A percentile compares a stretch with the other conserved stretches of the same genome.
Evolutionary conservation across 2,888 invertebrate species (phyloP).

Genomic region (Harpalus rufipes): DNA sequence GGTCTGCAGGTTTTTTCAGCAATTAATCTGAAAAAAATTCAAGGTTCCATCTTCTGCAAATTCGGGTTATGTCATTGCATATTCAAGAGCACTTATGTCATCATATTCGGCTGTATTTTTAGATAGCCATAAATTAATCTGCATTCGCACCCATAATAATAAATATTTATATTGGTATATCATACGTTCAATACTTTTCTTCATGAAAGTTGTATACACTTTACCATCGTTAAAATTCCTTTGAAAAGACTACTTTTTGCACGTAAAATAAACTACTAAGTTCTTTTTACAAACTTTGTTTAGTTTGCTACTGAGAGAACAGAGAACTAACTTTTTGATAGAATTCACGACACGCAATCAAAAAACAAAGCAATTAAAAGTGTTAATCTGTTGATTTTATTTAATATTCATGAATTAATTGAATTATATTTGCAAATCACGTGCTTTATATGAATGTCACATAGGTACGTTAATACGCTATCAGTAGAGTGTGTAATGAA

Average conservation of each 20-base stretch:
- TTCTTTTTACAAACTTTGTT: background rate
- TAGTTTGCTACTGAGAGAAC: background rate
- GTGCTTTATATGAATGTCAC: background rate
- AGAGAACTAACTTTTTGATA: background rate
- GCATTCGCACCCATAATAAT: slow-evolving; percentile 6
- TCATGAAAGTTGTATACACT: slow-evolving; percentile 1
- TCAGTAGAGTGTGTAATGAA: background rate
- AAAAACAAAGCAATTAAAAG: background rate
- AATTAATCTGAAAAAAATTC: background rate
- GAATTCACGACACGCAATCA: background rate
- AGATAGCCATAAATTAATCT: slow-evolving; percentile 20
- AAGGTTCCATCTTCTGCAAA: background rate
- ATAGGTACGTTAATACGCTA: background rate
- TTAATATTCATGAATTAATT: background rate
- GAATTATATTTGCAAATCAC: background rate
- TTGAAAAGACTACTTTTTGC: slow-evolving; percentile 10
- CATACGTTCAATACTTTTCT: background rate
- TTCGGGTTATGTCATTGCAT: slow-evolving; percentile 10
- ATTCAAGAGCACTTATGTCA: slow-evolving; percentile 17
- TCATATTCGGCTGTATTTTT: slow-evolving; percentile 21
- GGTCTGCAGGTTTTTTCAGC: background rate
- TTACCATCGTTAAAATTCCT: slow-evolving; percentile 19
- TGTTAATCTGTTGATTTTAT: background rate
- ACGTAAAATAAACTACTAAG: background rate
- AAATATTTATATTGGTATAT: background rate